A percentile compares a stretch with the other conserved stretches of the same genome.
Conservation (phyloP, 2,888 invertebrate genomes). For the Neoaliturus tenellus region DNA sequence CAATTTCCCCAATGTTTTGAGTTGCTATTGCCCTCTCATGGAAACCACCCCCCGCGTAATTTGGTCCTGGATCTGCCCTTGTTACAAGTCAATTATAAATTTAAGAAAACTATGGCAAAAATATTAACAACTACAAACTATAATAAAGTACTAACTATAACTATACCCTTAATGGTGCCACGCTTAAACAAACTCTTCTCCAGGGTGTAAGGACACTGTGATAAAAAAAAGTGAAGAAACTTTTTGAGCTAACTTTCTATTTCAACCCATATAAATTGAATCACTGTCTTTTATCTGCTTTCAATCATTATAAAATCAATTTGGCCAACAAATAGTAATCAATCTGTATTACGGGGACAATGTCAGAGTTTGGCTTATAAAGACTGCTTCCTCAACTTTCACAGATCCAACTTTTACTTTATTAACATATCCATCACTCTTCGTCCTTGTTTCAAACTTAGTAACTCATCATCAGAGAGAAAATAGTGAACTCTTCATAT, state of each 20-base stretch:
- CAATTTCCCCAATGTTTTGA: too few relatives aligned
- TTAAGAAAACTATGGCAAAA: too few relatives aligned
- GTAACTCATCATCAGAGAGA: not conserved
- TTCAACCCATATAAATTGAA: not conserved
- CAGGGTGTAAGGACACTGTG: too few relatives aligned
- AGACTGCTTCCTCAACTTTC: slow-evolving; percentile 12
- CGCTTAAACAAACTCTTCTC: too few relatives aligned
- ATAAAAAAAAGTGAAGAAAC: too few relatives aligned
- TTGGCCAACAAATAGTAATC: not conserved
- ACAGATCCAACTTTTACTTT: slow-evolving; percentile 2
- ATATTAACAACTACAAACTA: too few relatives aligned
- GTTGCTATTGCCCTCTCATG: too few relatives aligned
- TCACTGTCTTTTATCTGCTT: not conserved
- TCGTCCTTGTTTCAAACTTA: not conserved
- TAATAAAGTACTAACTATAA: too few relatives aligned
- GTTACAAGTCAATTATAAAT: too few relatives aligned
- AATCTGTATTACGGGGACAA: slow-evolving; percentile 1
- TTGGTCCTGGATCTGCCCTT: too few relatives aligned
- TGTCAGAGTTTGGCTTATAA: slow-evolving; percentile 18
- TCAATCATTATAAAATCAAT: not conserved
- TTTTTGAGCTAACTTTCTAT: not conserved
- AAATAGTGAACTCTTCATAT: not conserved
- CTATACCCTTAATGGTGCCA: too few relatives aligned
- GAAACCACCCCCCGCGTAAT: too few relatives aligned
- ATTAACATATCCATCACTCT: slow-evolving; percentile 27